Percentiles rank a stretch among this genome's conserved stretches.
phyloP scores from a whole-genome alignment of 2,888 invertebrate genomes.

The Auanema sp. region DNA sequence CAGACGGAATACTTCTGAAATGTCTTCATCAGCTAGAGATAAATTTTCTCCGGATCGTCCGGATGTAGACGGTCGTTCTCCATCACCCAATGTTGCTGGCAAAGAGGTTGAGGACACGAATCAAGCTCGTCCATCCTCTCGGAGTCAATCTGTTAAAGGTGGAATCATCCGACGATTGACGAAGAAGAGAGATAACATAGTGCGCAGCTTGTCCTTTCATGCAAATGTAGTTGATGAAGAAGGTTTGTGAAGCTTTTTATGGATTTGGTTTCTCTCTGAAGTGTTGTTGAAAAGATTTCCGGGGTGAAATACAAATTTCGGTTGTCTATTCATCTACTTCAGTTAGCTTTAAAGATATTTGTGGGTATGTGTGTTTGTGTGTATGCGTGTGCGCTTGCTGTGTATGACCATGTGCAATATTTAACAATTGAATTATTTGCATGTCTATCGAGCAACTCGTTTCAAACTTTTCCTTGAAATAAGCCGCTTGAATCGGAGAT shows the following conservation, averaged over 20 bases:
- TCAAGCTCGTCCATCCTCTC: constrained; percentile 12
- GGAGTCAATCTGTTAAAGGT: constrained; percentile 44
- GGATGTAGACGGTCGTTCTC: constrained; percentile 21
- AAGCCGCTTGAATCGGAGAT: too few relatives aligned
- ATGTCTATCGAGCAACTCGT: too few relatives aligned
- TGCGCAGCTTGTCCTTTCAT: constrained; percentile 35
- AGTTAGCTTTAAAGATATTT: too few relatives aligned
- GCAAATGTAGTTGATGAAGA: constrained; percentile 42
- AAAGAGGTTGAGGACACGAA: constrained; percentile 7
- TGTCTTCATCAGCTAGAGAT: constrained; percentile 32
- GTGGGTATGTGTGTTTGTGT: too few relatives aligned
- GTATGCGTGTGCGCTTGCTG: too few relatives aligned
- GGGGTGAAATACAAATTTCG: too few relatives aligned
- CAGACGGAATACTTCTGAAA: constrained; percentile 37
- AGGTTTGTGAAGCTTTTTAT: constrained; percentile 11
- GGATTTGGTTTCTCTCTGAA: not conserved
- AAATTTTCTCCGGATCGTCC: constrained; percentile 34
- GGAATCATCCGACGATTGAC: constrained; percentile 39
- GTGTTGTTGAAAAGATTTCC: too few relatives aligned
- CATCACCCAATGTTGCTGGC: constrained; percentile 14
- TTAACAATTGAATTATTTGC: too few relatives aligned
- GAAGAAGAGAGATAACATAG: constrained; percentile 22
- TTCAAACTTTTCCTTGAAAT: too few relatives aligned
- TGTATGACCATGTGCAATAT: too few relatives aligned
- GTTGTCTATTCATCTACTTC: too few relatives aligned